Conservation (phyloP, 64 coral and sea anemone species). For the Exaiptasia diaphana region DNA sequence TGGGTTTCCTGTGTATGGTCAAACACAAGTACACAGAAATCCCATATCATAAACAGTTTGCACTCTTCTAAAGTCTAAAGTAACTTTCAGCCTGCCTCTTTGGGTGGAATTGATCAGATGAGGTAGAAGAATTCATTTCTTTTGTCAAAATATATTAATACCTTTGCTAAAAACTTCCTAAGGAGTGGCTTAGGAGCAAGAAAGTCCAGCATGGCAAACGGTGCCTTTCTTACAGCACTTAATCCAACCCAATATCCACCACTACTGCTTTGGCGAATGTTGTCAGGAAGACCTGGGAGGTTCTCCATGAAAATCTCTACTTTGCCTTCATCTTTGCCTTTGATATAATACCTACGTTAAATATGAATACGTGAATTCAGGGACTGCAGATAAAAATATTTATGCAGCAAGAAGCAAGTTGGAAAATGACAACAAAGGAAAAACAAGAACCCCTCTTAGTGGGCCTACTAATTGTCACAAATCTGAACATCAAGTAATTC, state of each 20-base stretch:
- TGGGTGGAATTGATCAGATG: too few species aligned
- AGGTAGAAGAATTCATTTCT: too few species aligned
- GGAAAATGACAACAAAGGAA: background rate
- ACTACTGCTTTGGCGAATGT: conserved; percentile 59
- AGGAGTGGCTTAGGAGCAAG: conserved; percentile 33
- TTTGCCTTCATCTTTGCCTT: conserved; percentile 79
- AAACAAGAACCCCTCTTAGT: background rate
- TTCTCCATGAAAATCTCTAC: conserved; percentile 76
- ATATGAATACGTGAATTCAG: background rate
- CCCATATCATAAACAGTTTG: background rate
- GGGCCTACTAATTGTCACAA: too few species aligned
- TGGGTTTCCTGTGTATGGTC: background rate
- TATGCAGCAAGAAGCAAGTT: background rate
- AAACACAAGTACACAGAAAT: background rate
- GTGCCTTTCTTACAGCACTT: conserved; percentile 23
- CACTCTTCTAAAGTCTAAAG: background rate
- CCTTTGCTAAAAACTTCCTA: conserved; percentile 70
- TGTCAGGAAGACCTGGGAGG: conserved; percentile 82
- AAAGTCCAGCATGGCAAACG: conserved; percentile 29
- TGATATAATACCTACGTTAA: conserved; percentile 79
- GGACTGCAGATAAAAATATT: background rate
- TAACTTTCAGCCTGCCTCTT: too few species aligned
- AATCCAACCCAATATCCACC: conserved; percentile 89
- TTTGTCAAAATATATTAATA: background rate
- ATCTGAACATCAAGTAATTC: too few species aligned